These are phyloP conservation scores for Paracentrotus lividus DNA, from an alignment of 53 echinoderm and acorn worm species.

Conservation along the genomic window DNA sequence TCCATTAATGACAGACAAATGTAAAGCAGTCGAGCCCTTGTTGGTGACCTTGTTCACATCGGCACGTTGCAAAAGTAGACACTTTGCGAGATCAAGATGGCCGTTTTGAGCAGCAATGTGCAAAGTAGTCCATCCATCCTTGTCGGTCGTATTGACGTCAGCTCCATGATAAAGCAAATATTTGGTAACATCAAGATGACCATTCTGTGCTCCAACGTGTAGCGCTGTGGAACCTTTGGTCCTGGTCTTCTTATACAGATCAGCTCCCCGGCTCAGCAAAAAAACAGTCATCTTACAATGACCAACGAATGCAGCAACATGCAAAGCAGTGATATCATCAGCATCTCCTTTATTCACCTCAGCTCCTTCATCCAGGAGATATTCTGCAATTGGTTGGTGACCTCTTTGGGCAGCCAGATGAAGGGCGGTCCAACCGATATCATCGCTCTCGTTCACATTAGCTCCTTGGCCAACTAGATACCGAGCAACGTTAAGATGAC, in stretches of 20 bases:
- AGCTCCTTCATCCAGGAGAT: conserved; percentile 13
- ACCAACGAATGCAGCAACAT: neutral
- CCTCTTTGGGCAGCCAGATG: neutral
- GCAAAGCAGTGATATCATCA: neutral
- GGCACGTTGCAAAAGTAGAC: neutral
- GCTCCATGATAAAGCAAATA: neutral
- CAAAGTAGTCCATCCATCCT: neutral
- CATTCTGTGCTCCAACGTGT: conserved; percentile 15
- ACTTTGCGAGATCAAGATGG: neutral
- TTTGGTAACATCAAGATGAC: neutral
- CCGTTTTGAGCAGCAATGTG: conserved; percentile 28
- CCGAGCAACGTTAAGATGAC: neutral
- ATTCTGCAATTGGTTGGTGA: neutral
- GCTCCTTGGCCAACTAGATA: neutral
- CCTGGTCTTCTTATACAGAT: neutral
- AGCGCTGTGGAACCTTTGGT: conserved; percentile 25
- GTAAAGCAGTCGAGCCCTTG: neutral
- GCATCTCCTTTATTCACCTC: neutral
- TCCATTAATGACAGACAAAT: neutral
- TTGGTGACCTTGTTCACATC: neutral
- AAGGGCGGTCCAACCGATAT: neutral
- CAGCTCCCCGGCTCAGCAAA: neutral
- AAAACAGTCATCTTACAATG: neutral
- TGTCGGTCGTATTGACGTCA: neutral
- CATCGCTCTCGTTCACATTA: neutral